A percentile compares a stretch with the other conserved stretches of the same genome.
Conservation (phyloP, 1,140 invertebrate species). For the Trichoplusia ni region DNA sequence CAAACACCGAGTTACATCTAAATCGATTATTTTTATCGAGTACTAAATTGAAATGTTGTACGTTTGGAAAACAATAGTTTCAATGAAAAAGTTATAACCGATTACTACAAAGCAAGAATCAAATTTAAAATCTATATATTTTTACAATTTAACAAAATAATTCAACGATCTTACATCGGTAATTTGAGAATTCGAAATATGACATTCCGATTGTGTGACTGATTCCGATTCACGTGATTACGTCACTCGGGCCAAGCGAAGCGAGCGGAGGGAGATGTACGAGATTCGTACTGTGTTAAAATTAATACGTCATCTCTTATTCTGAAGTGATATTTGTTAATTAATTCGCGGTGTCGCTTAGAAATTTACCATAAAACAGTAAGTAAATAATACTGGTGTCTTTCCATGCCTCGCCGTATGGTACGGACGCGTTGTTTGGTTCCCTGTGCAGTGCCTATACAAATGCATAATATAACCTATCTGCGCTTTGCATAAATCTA, state of each 20-base stretch:
- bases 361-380: constrained; percentile 63
- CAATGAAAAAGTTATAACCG: not conserved
- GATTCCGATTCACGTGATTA: constrained; percentile 41
- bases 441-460: constrained; percentile 69
- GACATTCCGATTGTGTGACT: constrained; percentile 6
- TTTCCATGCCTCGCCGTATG: constrained; percentile 40
- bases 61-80: not conserved
- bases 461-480: constrained; percentile 81
- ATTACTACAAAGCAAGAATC: too few species aligned
- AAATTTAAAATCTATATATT: not conserved
- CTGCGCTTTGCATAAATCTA: constrained; percentile 72
- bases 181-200: constrained; percentile 6
- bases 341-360: constrained; percentile 58
- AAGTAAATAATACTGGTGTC: constrained; percentile 57
- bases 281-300: constrained; percentile 73
- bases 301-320: constrained; percentile 76
- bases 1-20: not conserved
- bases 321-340: constrained; percentile 62
- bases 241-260: constrained; percentile 66
- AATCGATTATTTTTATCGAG: constrained; percentile 4
- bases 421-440: constrained; percentile 71
- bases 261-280: constrained; percentile 66
- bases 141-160: not conserved
- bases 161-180: not conserved
- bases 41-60: not conserved